Conservation (phyloP, 1,140 invertebrate species). For the Bombyx mandarina region DNA sequence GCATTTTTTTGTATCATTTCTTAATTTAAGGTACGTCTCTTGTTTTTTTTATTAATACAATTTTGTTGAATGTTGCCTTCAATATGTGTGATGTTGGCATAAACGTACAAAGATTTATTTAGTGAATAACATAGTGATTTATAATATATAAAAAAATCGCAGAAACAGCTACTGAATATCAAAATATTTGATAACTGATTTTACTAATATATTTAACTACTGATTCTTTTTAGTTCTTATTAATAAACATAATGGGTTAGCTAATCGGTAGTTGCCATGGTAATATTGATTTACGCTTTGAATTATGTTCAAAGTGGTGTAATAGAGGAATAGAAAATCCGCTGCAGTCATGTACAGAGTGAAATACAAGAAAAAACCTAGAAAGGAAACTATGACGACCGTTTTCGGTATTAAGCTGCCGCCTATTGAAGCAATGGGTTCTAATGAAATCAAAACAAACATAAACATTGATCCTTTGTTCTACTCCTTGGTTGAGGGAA, state of each 20-base stretch:
- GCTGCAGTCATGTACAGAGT: conserved; percentile 15
- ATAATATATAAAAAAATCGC: too few species aligned
- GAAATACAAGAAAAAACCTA: conserved; percentile 25
- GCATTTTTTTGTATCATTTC: too few species aligned
- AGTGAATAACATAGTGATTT: too few species aligned
- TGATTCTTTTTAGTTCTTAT: not conserved
- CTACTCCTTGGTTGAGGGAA: conserved; percentile 72
- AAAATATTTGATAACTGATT: too few species aligned
- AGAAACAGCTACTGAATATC: too few species aligned
- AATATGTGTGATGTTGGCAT: too few species aligned
- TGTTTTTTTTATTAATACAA: too few species aligned
- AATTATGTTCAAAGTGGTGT: not conserved
- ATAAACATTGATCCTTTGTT: conserved; percentile 75
- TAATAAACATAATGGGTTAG: not conserved
- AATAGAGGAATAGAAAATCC: not conserved
- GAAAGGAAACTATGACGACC: conserved; percentile 28
- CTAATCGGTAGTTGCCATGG: conserved; percentile 34
- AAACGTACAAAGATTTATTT: too few species aligned
- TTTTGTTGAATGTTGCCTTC: too few species aligned
- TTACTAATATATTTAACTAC: not conserved
- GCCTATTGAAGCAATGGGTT: conserved; percentile 32
- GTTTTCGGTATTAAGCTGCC: conserved; percentile 38
- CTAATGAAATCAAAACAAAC: conserved; percentile 54
- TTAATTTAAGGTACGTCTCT: too few species aligned
- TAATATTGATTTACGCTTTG: conserved; percentile 26